Base-by-base conservation (phyloP, 2,797 vertebrate species). In the Triplophysa bombifrons region DNA sequence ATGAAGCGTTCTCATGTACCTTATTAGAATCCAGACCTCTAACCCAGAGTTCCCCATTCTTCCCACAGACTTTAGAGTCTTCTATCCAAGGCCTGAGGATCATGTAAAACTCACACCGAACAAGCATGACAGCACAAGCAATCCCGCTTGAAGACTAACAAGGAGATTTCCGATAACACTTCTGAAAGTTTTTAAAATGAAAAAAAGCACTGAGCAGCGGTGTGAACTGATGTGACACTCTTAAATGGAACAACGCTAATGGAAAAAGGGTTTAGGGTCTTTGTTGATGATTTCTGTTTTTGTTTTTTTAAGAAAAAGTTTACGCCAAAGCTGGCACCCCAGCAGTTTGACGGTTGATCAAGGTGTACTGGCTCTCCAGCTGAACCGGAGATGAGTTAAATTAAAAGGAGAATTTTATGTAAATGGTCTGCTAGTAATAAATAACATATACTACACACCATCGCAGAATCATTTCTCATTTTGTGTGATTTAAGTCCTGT, bases 21-120 rank as follows among this genome's bases (percentile, higher is more conserved):
- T 74, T 48, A 22, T 8, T 16, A 20, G 19, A 53, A 56, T 44
- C 1, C n/a, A 10, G 27, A 63, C 17, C 7, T 12, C n/a, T 56
- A 7, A 46, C 34, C 51, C 16, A 34, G 22, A 19, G 63, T 20
- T 55, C 6, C 34, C 82, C 79, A 89, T 82, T 88, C 3, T 85
- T 75, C 88, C 81, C 73, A 66, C 89, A 99, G 98, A 97, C 96
- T 90, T 94, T 99, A 92, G 98, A 99, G 94, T 97, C 97, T 74
- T 98, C 95, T 66, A 95, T 99, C 91, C 97, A 98, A 93, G 97
- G 97, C 85, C 95, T 99, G 86, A 94, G 94, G 88, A 99, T 99
- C 93, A 99, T 99, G 96, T 99, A 94, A 96, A 93, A 86, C 89
- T 88, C 76, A 74, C 86, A 60, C 0, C 61, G 68, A 88, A 87